Evolutionary conservation across 1,140 invertebrate species (phyloP), one percentile per base, ranked within the genome.

Genomic region (Parasteatoda tepidariorum): DNA sequence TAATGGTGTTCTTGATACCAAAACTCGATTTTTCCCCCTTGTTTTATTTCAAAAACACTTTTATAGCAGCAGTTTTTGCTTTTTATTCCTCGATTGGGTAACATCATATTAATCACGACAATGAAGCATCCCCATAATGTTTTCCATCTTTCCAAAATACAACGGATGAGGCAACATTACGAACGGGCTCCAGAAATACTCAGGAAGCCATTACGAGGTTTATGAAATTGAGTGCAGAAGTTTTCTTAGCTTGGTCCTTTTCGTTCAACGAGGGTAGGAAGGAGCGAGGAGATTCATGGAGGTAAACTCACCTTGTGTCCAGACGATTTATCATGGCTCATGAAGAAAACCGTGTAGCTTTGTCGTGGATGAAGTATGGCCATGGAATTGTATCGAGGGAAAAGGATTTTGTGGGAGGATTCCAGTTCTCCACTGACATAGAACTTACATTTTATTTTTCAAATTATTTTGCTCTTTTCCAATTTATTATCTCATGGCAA

Each of bases 181-280:
- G 38, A 61, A 75, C 24, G 62, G 66, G 61, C 28, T 78, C 48
- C 61, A 66, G 59, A 78, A 78, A 78, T 78, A 78, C 74, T 78
- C 74, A 78, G 61, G 74, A 66, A 78, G 41, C 74, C 74, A 78
- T 78, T 78, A 78, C 62, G 74, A 66, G 74, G 74, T 78, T 78
- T 78, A 78, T 78, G 38, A 78, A 66, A 78, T 78, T 78, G 74
- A 78, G 74, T 78, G 61, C 74, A 66, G 59, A 78, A 78, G 74
- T 66, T 66, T 66, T 54, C 28, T 24, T n/a, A 18, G 31, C 48
- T 3, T 48, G 38, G 38, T 9, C 38, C 38, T 2, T 13, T 9
- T 4, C 57, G 9, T 15, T 11, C 11, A 28, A 11, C 33, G 70
- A 54, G 54, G 48, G 67, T 28, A 26, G 34, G 18, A 15, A 33